These are phyloP conservation scores for Micropterix aruncella DNA, from an alignment of 2,888 invertebrate genomes.

Conservation along the genomic window DNA sequence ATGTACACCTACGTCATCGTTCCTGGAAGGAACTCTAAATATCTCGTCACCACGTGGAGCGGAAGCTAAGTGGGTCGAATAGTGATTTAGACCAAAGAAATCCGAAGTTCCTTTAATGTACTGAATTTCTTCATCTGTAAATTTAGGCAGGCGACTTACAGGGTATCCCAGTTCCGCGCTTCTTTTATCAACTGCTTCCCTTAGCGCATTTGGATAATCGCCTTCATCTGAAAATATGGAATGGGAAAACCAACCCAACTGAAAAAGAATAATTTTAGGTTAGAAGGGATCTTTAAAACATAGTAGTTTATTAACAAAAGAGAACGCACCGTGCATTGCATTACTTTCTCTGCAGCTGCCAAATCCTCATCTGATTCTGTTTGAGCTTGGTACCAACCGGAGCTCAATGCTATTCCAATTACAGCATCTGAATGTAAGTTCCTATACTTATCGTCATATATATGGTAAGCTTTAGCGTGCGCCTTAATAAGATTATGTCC, in stretches of 20 bases:
- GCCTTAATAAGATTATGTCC: neutral
- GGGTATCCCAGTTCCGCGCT: conserved; percentile 18
- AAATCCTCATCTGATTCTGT: neutral
- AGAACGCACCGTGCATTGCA: neutral
- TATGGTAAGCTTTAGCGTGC: neutral
- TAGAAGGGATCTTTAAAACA: neutral
- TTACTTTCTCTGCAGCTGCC: neutral
- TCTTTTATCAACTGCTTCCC: neutral
- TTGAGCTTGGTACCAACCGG: neutral
- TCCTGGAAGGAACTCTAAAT: neutral
- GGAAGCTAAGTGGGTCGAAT: neutral
- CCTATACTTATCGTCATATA: neutral
- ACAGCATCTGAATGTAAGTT: neutral
- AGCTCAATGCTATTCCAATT: neutral
- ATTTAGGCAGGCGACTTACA: conserved; percentile 19
- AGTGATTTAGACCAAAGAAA: neutral
- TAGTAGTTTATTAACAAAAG: neutral
- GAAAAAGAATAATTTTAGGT: neutral
- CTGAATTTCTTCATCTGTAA: conserved; percentile 16
- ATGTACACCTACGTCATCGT: neutral
- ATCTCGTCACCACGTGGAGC: neutral
- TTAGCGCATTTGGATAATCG: neutral
- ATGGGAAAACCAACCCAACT: neutral
- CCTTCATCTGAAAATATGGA: neutral
- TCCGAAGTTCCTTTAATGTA: neutral